Evolutionary conservation across 2,888 invertebrate genomes (phyloP).

Genomic region (Acanthosepion pharaonis): DNA sequence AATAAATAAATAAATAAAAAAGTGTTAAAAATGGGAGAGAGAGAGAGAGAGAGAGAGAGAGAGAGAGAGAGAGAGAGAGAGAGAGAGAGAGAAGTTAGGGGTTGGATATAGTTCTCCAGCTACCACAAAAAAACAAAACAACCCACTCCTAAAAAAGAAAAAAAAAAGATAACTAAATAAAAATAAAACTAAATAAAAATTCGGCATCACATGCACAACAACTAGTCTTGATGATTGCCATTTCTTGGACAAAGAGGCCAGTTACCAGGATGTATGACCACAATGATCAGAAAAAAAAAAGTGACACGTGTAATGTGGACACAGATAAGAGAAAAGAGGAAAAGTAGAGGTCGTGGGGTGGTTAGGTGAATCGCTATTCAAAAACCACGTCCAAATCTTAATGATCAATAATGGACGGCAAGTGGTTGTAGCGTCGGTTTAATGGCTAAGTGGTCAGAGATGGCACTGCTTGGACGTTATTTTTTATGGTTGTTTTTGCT

Average conservation of each 20-base stretch:
- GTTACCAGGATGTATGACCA: neutral
- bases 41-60: too few species aligned
- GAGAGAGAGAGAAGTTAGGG: neutral
- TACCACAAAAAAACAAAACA: neutral
- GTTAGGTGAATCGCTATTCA: neutral
- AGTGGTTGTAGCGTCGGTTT: neutral
- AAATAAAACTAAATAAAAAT: neutral
- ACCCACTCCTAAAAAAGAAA: neutral
- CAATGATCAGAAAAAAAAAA: neutral
- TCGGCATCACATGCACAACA: neutral
- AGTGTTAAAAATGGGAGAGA: neutral
- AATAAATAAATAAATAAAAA: too few species aligned
- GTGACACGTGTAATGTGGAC: neutral
- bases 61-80: neutral
- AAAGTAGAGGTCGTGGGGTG: neutral
- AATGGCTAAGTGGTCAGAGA: slow-evolving; percentile 2
- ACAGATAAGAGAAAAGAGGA: neutral
- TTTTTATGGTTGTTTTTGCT: neutral
- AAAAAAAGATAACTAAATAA: neutral
- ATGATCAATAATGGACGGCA: neutral
- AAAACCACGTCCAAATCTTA: neutral
- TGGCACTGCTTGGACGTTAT: neutral
- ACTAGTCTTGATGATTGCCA: neutral
- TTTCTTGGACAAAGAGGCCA: neutral
- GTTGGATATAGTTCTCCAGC: too few species aligned